These are phyloP conservation scores for Sceloporus tristichus DNA, from an alignment of 2,113 vertebrate species.

Conservation along the genomic window DNA sequence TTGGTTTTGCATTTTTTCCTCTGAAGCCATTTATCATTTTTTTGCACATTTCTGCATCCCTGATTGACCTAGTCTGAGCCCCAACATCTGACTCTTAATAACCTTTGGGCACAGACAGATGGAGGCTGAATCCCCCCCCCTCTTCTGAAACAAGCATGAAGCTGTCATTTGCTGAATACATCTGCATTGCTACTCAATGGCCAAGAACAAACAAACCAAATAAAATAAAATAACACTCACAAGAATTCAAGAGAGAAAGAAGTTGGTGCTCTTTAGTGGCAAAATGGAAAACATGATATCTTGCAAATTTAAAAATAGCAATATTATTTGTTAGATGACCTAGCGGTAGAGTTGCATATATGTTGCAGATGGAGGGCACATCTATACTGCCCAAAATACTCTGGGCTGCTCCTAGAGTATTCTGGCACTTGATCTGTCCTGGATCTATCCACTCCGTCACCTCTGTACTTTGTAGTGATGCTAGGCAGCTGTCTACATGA, in stretches of 20 bases:
- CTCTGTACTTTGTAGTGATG: no score
- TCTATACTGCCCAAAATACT: no score
- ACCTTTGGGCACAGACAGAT: constrained; percentile 73
- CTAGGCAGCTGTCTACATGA: no score
- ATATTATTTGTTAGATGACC: constrained; percentile 25
- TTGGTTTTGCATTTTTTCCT: constrained; percentile 71
- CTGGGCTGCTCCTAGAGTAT: no score
- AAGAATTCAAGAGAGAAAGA: constrained; percentile 75
- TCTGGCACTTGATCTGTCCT: no score
- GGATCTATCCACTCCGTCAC: no score
- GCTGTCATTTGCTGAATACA: constrained; percentile 82
- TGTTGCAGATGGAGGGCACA: neutral
- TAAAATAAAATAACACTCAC: no score
- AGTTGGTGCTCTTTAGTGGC: constrained; percentile 72
- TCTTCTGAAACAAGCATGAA: constrained; percentile 74
- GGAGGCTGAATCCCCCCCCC: constrained; percentile 70
- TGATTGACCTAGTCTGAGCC: constrained; percentile 73
- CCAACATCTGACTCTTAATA: constrained; percentile 76
- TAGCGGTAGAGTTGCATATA: neutral
- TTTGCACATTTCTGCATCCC: constrained; percentile 67
- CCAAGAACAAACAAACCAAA: constrained; percentile 74
- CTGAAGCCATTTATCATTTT: constrained; percentile 79
- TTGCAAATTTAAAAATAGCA: constrained; percentile 58
- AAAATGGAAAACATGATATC: constrained; percentile 20
- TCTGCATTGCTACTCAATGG: constrained; percentile 83